Percentiles rank a stretch among this genome's conserved stretches.
These are phyloP conservation scores for Muscicapa adusta DNA, from an alignment of 2,113 vertebrate genomes.

Conservation along the genomic window DNA sequence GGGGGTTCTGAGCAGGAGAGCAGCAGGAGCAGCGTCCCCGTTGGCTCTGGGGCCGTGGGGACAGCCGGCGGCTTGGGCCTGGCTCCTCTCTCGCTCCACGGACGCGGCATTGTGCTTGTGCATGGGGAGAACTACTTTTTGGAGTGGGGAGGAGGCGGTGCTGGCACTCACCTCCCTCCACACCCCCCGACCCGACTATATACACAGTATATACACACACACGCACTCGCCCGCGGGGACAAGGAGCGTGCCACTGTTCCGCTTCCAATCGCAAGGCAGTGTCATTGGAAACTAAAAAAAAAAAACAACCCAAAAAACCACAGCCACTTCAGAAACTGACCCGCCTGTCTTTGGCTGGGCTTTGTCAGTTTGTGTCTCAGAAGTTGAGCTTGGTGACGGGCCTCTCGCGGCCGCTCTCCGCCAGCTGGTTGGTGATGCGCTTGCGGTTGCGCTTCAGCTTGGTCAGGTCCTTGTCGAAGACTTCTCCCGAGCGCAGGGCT, in stretches of 20 bases:
- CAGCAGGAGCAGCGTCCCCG: background rate
- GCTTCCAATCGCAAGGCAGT: conserved; percentile 62
- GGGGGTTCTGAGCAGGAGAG: background rate
- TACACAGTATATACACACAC: conserved; percentile 62
- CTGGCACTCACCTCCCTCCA: background rate
- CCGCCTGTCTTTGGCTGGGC: background rate
- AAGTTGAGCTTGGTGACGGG: conserved; percentile 96
- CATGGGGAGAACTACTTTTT: conserved; percentile 43
- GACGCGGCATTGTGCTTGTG: conserved; percentile 74
- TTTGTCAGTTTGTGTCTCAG: conserved; percentile 46
- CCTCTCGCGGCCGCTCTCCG: conserved; percentile 87
- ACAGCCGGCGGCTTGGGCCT: background rate
- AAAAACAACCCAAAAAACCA: background rate
- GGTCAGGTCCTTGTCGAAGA: conserved; percentile 97
- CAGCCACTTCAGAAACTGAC: conserved; percentile 40
- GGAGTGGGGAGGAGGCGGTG: background rate
- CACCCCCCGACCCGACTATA: conserved; percentile 41
- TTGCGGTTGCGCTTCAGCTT: conserved; percentile 98
- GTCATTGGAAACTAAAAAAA: background rate
- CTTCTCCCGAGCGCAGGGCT: conserved; percentile 91
- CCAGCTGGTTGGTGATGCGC: conserved; percentile 86
- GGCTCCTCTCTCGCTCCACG: conserved; percentile 54
- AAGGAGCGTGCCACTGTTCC: conserved; percentile 33
- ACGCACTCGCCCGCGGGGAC: background rate
- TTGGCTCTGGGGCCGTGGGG: background rate